Base-by-base conservation (phyloP, 2,113 vertebrate species). In the Numenius arquata region DNA sequence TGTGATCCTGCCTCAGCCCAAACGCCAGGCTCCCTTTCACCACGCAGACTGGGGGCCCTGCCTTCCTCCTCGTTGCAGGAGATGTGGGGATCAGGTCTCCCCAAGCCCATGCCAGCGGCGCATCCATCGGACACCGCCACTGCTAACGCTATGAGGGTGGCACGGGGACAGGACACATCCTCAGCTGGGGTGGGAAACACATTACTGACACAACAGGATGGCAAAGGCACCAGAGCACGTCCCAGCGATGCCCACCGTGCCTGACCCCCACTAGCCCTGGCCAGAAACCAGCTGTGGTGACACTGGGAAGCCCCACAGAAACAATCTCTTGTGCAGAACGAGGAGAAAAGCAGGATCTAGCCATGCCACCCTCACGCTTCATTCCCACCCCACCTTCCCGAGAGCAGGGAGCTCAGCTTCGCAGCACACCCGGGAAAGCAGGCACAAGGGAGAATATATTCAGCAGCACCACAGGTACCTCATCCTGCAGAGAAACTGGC, bases 151-250 rank as follows among this genome's bases (percentile, higher is more conserved):
- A 12, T 6, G 30, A 55, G 26, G 26, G 43, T 70, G 62, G 43
- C 59, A 88, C 0, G 1, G 34, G 58, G 26, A 43, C 1, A 2
- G 58, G 43, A 79, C 40, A 18, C 36, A 55, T 10, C 55, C 68
- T 74, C 61, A 84, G 41, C 15, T 0, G 0, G 23, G 40, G n/a
- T 30, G 52, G 52, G 61, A 71, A 30, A 71, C 50, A 40, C 0
- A 0, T 71, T 25, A 55, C 30, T 1, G 3, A 34, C 45, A 43
- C 2, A 2, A 59, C 0, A 3, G 48, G 45, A 43, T 47, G 59
- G 68, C 77, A 84, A 81, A 70, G 30, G 52, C 26, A 80, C 13
- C 1, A 1, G 34, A 3, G 11, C 34, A 36, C 0, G 0, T 56
- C 43, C 71, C 43, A 52, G 48, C 18, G 40, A 36, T 17, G 29